Conservation (phyloP, 1,140 invertebrate species). For the Xylocopa sonorina region DNA sequence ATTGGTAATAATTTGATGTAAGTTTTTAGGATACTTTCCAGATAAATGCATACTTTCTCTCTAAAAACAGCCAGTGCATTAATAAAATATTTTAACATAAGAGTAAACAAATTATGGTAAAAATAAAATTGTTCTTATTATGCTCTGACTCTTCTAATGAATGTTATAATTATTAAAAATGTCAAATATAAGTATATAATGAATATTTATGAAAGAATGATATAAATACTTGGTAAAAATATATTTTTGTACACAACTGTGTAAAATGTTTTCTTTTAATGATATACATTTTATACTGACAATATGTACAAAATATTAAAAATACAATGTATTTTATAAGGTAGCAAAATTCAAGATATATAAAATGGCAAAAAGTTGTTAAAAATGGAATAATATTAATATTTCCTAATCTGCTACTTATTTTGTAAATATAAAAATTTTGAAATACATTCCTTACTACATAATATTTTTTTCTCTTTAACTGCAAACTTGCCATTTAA, state of each 20-base stretch:
- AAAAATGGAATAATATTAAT: not conserved
- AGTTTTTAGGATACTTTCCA: not conserved
- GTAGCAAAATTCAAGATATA: constrained; percentile 29
- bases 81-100: not conserved
- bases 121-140: not conserved
- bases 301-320: not conserved
- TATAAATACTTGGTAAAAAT: constrained; percentile 27
- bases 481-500: constrained; percentile 86
- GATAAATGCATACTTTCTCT: not conserved
- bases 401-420: not conserved
- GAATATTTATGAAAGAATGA: constrained; percentile 16
- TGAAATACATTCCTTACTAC: constrained; percentile 82
- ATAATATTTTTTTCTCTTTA: constrained; percentile 87
- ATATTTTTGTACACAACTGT: constrained; percentile 30
- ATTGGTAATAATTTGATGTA: not conserved
- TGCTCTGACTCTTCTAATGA: not conserved
- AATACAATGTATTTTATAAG: constrained; percentile 16
- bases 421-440: constrained; percentile 64
- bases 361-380: not conserved
- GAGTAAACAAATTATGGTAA: not conserved
- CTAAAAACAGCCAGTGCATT: not conserved
- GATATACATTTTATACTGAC: not conserved
- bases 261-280: constrained; percentile 1
- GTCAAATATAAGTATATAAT: constrained; percentile 11
- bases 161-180: not conserved